Evolutionary conservation across 2,113 vertebrate genomes (phyloP), one percentile per base, ranked within the genome.

Genomic region (Cephalopholis sonnerati): DNA sequence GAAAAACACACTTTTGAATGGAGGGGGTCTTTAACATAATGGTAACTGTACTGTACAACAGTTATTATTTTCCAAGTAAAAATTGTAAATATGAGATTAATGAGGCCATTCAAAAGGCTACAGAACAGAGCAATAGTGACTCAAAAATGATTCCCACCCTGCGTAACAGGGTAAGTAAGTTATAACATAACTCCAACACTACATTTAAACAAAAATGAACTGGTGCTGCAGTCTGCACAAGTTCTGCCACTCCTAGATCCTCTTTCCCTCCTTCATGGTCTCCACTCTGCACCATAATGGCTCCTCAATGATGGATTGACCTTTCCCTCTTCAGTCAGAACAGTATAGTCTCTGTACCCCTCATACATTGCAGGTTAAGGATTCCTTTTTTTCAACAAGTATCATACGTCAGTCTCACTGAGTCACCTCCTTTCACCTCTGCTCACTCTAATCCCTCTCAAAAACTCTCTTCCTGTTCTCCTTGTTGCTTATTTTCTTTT

Each of bases 321-420:
- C 53, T 83, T 59, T 57, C 69, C 69, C 64, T 81, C 65, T 58
- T 73, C 67, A 69, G 66, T 76, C 36, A 24, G 66, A 85, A 71
- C 20, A 69, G 41, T 25, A 17, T 13, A 44, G 11, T 77, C 36
- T 77, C 50, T 61, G 75, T 44, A 12, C 41, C 64, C 18, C 55
- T 77, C 27, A 39, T 25, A 46, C 18, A 24, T 36, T 58, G 59
- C 27, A 18, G 18, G 25, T 75, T 63, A 69, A 69, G 68, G 71
- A 65, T 65, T 68, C 41, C 63, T 72, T 65, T 63, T 77, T 72
- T 44, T 66, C 65, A 24, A 54, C 29, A 53, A 74, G 59, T 79
- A 54, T 57, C 24, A 65, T 50, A 51, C 5, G 12, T 74, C 80
- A 61, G 32, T 76, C 36, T 72, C 55, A 54, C 20, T 50, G 44